Percentiles rank a stretch among this genome's conserved stretches.
These are phyloP conservation scores for Alces alces DNA, from an alignment of 2,113 vertebrate species.

Conservation along the genomic window DNA sequence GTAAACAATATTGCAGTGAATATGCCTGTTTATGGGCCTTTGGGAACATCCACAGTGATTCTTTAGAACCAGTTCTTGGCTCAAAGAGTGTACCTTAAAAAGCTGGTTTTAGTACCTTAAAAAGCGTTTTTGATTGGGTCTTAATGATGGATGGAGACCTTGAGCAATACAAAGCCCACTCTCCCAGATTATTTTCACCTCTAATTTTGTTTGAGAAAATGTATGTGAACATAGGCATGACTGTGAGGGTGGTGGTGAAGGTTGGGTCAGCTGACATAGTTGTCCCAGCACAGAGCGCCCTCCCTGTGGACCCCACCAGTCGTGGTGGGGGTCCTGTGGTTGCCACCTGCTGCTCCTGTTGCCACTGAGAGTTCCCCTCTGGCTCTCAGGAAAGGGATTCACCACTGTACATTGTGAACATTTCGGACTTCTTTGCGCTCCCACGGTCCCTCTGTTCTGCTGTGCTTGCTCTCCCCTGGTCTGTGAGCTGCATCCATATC, in stretches of 20 bases:
- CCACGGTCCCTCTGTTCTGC: accelerated
- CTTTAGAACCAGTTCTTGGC: not conserved
- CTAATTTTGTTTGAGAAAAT: not conserved
- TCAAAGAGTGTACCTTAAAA: not conserved
- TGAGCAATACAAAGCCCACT: not conserved
- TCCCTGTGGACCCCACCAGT: accelerated
- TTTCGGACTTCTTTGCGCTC: not conserved
- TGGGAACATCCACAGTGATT: not conserved
- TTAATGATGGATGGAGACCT: not conserved
- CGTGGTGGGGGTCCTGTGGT: accelerated
- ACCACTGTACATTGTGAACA: not conserved
- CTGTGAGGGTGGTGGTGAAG: accelerated
- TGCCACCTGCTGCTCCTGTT: accelerated
- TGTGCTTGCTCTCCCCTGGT: not conserved
- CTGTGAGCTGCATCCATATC: not conserved
- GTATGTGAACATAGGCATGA: not conserved
- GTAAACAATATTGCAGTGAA: not conserved
- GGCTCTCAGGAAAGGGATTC: not conserved
- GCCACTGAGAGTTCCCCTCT: accelerated
- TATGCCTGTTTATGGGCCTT: not conserved
- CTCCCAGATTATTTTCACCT: not conserved
- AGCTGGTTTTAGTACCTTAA: not conserved
- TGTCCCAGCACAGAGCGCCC: accelerated
- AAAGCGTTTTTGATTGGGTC: not conserved
- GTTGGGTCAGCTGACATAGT: accelerated